phyloP scores from a whole-genome alignment of 2,888 invertebrate species.

The Drosophila subsilvestris region DNA sequence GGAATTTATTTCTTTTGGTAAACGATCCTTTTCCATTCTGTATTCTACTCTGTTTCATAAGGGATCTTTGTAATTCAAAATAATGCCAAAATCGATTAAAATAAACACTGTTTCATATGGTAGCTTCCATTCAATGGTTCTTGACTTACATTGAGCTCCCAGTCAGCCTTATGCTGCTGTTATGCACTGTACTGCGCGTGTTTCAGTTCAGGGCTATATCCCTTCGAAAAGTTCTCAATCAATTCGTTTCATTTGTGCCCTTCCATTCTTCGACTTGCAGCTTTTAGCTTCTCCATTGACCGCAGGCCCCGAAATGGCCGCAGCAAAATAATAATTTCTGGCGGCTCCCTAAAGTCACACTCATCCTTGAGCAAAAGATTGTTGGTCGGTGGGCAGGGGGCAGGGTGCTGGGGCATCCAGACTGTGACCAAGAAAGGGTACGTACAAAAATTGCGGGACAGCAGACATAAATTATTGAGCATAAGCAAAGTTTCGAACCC shows the following conservation, averaged over 20 bases:
- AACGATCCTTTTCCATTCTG: no score
- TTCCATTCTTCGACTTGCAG: background rate
- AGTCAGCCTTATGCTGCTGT: background rate
- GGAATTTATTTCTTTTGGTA: background rate
- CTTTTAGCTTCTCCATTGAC: constrained; percentile 29
- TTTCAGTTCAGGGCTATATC: constrained; percentile 33
- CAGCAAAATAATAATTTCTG: constrained; percentile 57
- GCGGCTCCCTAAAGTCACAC: constrained; percentile 62
- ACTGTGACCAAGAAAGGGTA: constrained; percentile 40
- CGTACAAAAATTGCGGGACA: constrained; percentile 40
- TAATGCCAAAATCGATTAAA: background rate
- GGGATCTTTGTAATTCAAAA: background rate
- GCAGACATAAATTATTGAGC: constrained; percentile 65
- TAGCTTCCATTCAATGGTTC: no score
- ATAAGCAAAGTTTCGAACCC: constrained; percentile 63
- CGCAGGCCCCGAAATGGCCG: constrained; percentile 53
- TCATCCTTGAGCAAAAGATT: constrained; percentile 63
- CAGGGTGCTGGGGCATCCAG: background rate
- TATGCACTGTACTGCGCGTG: background rate
- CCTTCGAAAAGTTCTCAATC: constrained; percentile 35
- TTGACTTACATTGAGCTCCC: background rate
- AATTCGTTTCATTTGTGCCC: constrained; percentile 10
- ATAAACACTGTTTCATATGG: no score
- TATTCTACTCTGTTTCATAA: background rate
- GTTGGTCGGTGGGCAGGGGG: background rate